phyloP scores from a whole-genome alignment of 2,797 vertebrate species.

The Melopsittacus undulatus region DNA sequence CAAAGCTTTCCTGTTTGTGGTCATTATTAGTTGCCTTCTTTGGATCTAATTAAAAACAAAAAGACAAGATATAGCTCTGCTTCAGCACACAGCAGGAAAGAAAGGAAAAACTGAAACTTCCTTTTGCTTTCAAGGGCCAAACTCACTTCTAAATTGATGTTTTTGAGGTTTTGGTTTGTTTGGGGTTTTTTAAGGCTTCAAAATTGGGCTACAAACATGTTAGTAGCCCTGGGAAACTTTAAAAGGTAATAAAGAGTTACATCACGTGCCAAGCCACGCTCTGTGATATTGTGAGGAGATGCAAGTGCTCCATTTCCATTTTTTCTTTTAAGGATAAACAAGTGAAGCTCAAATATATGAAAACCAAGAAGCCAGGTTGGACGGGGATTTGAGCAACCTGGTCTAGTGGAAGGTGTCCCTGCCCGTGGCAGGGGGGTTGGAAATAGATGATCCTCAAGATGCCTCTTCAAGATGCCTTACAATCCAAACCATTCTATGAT shows the following conservation, averaged over 20 bases:
- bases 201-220: background rate
- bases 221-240: background rate
- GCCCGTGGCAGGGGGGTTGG: background rate
- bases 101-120: background rate
- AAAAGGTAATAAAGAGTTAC: background rate
- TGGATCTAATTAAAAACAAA: background rate
- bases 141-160: background rate
- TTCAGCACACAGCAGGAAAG: background rate
- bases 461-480: background rate
- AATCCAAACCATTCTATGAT: background rate
- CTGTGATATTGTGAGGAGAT: background rate
- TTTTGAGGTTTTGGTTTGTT: background rate
- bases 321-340: background rate
- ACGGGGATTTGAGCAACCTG: background rate
- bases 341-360: background rate
- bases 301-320: background rate
- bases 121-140: background rate
- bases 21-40: background rate
- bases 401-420: background rate
- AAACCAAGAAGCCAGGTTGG: background rate
- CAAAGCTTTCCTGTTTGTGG: constrained; percentile 41
- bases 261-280: fast-evolving
- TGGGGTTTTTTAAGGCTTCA: background rate
- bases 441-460: background rate
- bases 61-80: background rate